Evolutionary conservation across 2,888 invertebrate species (phyloP), one percentile per base, ranked within the genome.

Genomic region (Lepidochrysops patricia): DNA sequence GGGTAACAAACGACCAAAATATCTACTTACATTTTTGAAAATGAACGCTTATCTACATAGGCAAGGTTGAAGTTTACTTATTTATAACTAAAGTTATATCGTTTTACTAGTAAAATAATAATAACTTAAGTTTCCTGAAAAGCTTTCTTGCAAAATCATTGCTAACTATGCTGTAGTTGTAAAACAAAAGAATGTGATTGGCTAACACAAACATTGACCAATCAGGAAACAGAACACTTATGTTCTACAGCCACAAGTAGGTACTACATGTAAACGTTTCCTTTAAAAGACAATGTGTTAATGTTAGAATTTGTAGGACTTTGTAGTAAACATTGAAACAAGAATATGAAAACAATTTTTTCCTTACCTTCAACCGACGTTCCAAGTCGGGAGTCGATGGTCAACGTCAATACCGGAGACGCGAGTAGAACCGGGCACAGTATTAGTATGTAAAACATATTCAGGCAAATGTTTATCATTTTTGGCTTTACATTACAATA

Each of bases 361-460:
- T n/a, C n/a, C 76, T 79, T 71, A 88, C 89, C 89, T 80, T 89
- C 89, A 60, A 86, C 69, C 1, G 89, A 88, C 35, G 89, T 89
- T 34, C 89, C 88, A 58, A 89, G 76, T 61, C 84, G 81, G 0
- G 88, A 81, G 64, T 89, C 88, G 15, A 89, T 88, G 4, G 88
- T 86, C 37, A 89, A 59, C 0, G 88, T 87, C 63, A 83, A 79
- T 6, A 84, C 88, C 2, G 75, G 80, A 13, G 78, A 81, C 1
- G 74, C 84, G 26, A 88, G 78, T 67, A 84, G 66, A 70, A 77
- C 80, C 69, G 83, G 85, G 62, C 83, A 85, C 80, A 83, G 66
- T 66, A 79, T 64, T 71, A 84, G 70, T 75, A 84, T 67, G 57
- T 72, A 72, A 57, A 83, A 71, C 87, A 88, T 88, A 69, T 73